Evolutionary conservation across 2,888 invertebrate genomes (phyloP).

Genomic region (Anaspis maculata): DNA sequence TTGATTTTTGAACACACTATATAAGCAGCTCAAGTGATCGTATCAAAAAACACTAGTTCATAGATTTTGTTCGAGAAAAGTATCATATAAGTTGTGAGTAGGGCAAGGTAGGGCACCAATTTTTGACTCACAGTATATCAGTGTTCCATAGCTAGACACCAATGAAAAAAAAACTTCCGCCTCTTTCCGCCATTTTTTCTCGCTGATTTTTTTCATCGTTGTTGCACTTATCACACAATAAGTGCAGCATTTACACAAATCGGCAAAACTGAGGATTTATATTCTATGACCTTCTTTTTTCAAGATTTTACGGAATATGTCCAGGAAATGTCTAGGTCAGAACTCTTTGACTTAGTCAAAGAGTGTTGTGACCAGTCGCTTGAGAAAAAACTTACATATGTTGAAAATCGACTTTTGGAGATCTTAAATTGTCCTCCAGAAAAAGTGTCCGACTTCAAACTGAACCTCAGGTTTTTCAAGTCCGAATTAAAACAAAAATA

Average conservation of each 20-base stretch:
- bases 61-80: too few species aligned
- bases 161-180: too few species aligned
- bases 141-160: too few species aligned
- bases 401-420: background rate
- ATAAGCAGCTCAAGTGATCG: too few species aligned
- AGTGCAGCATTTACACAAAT: too few species aligned
- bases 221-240: too few species aligned
- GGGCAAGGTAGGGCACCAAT: too few species aligned
- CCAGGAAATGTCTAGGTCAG: background rate
- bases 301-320: background rate
- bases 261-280: background rate
- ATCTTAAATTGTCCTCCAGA: background rate
- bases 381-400: background rate
- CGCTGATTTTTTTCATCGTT: background rate
- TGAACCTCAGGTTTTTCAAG: background rate
- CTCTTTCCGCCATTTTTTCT: conserved; percentile 2
- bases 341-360: background rate
- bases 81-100: too few species aligned
- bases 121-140: too few species aligned
- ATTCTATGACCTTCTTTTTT: background rate
- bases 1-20: too few species aligned
- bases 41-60: too few species aligned
- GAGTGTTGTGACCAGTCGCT: background rate
- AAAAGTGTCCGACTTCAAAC: background rate
- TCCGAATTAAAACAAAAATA: too few species aligned